These are phyloP conservation scores for Archips crataeganus DNA, from an alignment of 2,888 invertebrate genomes.

Conservation along the genomic window DNA sequence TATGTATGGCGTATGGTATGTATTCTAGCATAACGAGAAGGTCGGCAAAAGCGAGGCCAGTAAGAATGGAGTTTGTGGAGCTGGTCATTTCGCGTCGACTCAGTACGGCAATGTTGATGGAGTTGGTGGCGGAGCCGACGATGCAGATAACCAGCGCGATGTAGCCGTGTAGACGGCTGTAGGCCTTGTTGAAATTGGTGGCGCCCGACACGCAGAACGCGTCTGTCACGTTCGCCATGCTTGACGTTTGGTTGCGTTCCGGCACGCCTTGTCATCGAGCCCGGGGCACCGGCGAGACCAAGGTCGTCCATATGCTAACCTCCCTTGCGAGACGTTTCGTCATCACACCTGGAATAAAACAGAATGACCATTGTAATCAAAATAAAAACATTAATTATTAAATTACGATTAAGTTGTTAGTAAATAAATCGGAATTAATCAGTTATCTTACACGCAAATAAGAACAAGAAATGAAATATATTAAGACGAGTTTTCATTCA, in stretches of 20 bases:
- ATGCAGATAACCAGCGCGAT: constrained; percentile 94
- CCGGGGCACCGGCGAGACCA: constrained; percentile 25
- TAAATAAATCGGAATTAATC: background rate
- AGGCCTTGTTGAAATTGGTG: constrained; percentile 87
- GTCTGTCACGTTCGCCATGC: constrained; percentile 75
- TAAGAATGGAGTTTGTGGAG: constrained; percentile 96
- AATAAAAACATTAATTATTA: background rate
- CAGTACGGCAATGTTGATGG: constrained; percentile 96
- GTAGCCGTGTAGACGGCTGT: constrained; percentile 93
- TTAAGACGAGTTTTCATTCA: constrained; percentile 10
- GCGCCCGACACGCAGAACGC: constrained; percentile 86
- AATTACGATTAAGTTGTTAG: background rate
- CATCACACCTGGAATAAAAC: constrained; percentile 36
- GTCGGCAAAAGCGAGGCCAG: constrained; percentile 96
- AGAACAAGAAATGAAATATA: constrained; percentile 8
- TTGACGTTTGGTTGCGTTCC: constrained; percentile 47
- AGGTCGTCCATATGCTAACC: constrained; percentile 19
- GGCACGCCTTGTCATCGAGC: constrained; percentile 48
- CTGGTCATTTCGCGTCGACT: constrained; percentile 96
- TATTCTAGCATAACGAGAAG: constrained; percentile 98
- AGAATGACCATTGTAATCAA: background rate
- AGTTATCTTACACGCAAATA: background rate
- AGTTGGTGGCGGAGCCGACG: constrained; percentile 95
- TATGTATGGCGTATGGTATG: constrained; percentile 94
- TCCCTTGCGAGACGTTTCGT: constrained; percentile 6